Conservation (phyloP, 2,797 vertebrate genomes). For the Pempheris klunzingeri region DNA sequence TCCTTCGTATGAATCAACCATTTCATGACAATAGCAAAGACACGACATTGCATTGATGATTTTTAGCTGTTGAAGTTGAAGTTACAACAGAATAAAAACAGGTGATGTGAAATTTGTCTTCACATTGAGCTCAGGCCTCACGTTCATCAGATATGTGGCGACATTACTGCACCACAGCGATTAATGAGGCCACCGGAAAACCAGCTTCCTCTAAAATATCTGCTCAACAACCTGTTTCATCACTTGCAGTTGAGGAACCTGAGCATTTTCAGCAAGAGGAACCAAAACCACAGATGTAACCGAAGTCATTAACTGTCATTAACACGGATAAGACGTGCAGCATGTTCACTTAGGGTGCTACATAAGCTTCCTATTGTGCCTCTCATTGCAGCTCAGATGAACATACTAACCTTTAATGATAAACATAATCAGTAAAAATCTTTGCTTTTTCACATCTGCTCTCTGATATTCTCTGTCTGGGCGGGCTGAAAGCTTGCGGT, state of each 20-base stretch:
- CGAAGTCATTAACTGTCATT: constrained; percentile 29
- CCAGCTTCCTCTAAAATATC: constrained; percentile 19
- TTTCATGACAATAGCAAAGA: neutral
- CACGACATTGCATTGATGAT: neutral
- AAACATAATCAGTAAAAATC: neutral
- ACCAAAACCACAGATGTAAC: constrained; percentile 28
- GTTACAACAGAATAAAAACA: too few species aligned
- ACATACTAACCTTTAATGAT: neutral
- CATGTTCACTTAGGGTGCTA: neutral
- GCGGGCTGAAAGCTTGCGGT: constrained; percentile 31
- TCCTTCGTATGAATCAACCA: neutral
- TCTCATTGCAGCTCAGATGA: neutral
- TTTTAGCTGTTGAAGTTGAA: neutral
- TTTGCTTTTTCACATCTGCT: neutral
- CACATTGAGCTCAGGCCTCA: neutral
- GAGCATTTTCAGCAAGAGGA: constrained; percentile 19
- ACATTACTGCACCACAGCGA: neutral
- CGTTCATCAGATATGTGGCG: neutral
- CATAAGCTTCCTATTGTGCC: constrained; percentile 15
- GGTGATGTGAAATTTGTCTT: neutral
- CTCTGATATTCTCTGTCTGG: constrained; percentile 16
- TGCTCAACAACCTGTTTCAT: neutral
- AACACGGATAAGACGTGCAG: constrained; percentile 30
- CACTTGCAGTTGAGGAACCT: constrained; percentile 22
- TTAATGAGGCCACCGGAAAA: neutral